Evolutionary conservation across 2,113 vertebrate genomes (phyloP).

Genomic region (Seriola aureovittata): DNA sequence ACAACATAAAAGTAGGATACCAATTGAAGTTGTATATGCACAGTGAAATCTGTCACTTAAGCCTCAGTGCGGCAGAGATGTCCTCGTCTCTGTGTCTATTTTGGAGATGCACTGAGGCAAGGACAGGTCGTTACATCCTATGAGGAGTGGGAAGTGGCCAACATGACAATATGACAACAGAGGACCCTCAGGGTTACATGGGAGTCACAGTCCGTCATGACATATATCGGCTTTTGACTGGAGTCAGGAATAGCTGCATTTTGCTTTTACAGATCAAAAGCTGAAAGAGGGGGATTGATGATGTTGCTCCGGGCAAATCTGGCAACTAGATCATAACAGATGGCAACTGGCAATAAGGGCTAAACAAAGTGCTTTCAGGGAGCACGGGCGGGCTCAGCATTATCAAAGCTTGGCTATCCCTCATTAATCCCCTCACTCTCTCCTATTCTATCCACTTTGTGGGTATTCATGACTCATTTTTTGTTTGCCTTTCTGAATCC

Average conservation of each 20-base stretch:
- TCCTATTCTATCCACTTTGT: slow-evolving; percentile 27
- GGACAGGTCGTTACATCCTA: slow-evolving; percentile 61
- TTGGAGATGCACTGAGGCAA: slow-evolving; percentile 53
- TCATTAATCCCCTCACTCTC: slow-evolving; percentile 59
- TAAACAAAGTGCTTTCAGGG: slow-evolving; percentile 74
- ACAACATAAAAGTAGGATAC: slow-evolving; percentile 26
- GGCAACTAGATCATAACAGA: slow-evolving; percentile 74
- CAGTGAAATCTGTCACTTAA: slow-evolving; percentile 44
- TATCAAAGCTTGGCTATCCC: slow-evolving; percentile 63
- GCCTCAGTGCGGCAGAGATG: slow-evolving; percentile 1
- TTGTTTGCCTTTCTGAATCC: slow-evolving; percentile 33
- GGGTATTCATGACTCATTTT: slow-evolving; percentile 41
- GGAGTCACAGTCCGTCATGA: slow-evolving; percentile 38
- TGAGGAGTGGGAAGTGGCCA: slow-evolving; percentile 55
- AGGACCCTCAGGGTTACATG: slow-evolving; percentile 10
- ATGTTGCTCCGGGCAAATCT: slow-evolving; percentile 59
- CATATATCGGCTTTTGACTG: slow-evolving; percentile 32
- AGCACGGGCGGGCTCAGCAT: slow-evolving; percentile 49
- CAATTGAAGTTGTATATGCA: neutral
- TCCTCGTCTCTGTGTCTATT: slow-evolving; percentile 56
- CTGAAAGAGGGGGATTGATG: slow-evolving; percentile 56
- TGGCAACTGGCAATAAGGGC: slow-evolving; percentile 63
- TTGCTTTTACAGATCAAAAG: slow-evolving; percentile 65
- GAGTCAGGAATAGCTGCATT: slow-evolving; percentile 47
- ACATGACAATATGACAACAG: slow-evolving; percentile 27